Base-by-base conservation (phyloP, 2,113 vertebrate species). In the Craseonycteris thonglongyai region DNA sequence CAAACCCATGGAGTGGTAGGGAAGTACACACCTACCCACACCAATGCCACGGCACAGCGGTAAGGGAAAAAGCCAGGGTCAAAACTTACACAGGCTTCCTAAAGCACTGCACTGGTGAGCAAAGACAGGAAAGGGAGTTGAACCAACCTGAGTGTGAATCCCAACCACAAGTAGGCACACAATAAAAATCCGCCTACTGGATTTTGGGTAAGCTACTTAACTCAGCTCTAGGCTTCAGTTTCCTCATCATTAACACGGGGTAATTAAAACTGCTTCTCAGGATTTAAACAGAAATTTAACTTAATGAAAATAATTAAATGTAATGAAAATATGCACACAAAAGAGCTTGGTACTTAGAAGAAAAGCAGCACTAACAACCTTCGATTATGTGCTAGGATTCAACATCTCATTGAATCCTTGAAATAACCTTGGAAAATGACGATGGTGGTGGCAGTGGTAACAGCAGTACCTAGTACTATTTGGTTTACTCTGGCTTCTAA, bases 251-350 rank as follows among this genome's bases (percentile, higher is more conserved):
- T 68, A 75, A 71, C 42, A 72, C 4, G 9, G 35, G 35, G 14
- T 15, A 79, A 61, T 51, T 86, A 63, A 72, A 93, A 75, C n/a
- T 38, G 26, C 54, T 91, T 65, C 58, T 33, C 7, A 16, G 35
- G 78, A 96, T 68, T 79, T 75, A 93, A 74, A 80, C 13, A 84
- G 45, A 89, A 93, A 91, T 58, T 69, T 84, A 15, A 84, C 71
- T 16, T 51, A n/a, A 69, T 56, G 35, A 95, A 92, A 93, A 59
- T 11, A 84, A n/a, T 58, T 69, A 88, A 15, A 84, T 72, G 13
- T 51, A n/a, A 69, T 56, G 35, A 95, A 92, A 93, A 59, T 11
- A 84, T 12, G 35, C 78, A 75, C 3, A 18, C 2, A 24, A 80
- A 40, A 84, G 54, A 96, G 58, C 18, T 24, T 35, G 28, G 69